Conservation (phyloP, 2,888 invertebrate species). For the Cryptocephalus moraei region DNA sequence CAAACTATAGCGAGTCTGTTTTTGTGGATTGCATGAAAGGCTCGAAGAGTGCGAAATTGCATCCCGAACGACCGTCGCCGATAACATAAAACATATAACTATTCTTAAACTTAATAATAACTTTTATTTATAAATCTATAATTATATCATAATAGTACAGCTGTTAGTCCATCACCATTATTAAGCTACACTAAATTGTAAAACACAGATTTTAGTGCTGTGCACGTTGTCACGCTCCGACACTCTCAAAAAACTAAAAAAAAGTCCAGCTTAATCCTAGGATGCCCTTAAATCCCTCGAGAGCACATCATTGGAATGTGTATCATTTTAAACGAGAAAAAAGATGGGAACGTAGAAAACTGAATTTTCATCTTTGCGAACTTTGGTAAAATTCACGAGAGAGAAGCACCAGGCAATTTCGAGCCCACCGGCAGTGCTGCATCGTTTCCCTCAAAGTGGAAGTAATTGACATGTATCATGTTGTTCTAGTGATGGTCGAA, state of each 20-base stretch:
- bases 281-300: conserved; percentile 43
- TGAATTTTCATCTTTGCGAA: too few species aligned
- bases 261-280: conserved; percentile 27
- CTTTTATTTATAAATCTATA: conserved; percentile 24
- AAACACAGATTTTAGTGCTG: conserved; percentile 4
- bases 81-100: conserved; percentile 26
- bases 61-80: conserved; percentile 8
- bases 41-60: too few species aligned
- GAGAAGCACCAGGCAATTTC: too few species aligned
- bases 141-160: conserved; percentile 34
- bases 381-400: too few species aligned
- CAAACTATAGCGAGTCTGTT: too few species aligned
- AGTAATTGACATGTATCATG: too few species aligned
- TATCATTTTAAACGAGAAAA: conserved; percentile 7
- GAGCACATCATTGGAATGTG: conserved; percentile 41
- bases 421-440: too few species aligned
- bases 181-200: conserved; percentile 29
- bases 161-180: conserved; percentile 38
- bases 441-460: too few species aligned
- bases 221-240: conserved; percentile 1
- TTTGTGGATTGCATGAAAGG: too few species aligned
- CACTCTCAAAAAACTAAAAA: conserved; percentile 5
- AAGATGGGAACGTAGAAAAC: too few species aligned
- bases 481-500: too few species aligned
- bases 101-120: conserved; percentile 31